Evolutionary conservation across 1,140 invertebrate genomes (phyloP).

Genomic region (Bombus turneri): DNA sequence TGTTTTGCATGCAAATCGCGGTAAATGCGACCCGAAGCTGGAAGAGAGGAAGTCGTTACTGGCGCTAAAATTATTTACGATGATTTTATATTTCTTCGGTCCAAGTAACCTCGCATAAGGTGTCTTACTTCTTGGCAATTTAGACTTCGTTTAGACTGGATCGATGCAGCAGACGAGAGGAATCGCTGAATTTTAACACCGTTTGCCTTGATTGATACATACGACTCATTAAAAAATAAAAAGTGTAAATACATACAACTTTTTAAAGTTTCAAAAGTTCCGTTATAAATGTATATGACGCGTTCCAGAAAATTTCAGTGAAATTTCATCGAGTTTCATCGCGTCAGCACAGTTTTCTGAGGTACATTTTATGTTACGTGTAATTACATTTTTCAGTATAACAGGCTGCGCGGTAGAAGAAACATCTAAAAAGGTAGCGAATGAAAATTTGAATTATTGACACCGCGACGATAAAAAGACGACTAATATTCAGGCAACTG

Average conservation of each 20-base stretch:
- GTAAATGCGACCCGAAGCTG: not conserved
- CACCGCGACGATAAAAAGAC: not conserved
- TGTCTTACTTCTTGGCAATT: no score
- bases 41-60: not conserved
- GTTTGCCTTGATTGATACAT: no score
- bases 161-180: no score
- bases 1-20: slow-evolving; percentile 9
- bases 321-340: slow-evolving; percentile 46
- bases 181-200: no score
- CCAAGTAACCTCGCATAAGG: no score
- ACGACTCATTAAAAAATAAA: no score
- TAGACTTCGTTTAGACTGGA: no score
- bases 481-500: not conserved
- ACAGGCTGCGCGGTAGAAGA: not conserved
- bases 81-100: no score
- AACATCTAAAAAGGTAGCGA: not conserved
- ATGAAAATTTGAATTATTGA: slow-evolving; percentile 7
- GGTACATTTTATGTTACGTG: slow-evolving; percentile 13
- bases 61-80: no score
- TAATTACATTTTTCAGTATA: slow-evolving; percentile 43
- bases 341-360: not conserved
- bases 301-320: not conserved
- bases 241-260: not conserved
- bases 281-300: not conserved
- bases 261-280: not conserved